phyloP scores from a whole-genome alignment of 2,888 invertebrate species.

The Drosophila acutilabella region DNA sequence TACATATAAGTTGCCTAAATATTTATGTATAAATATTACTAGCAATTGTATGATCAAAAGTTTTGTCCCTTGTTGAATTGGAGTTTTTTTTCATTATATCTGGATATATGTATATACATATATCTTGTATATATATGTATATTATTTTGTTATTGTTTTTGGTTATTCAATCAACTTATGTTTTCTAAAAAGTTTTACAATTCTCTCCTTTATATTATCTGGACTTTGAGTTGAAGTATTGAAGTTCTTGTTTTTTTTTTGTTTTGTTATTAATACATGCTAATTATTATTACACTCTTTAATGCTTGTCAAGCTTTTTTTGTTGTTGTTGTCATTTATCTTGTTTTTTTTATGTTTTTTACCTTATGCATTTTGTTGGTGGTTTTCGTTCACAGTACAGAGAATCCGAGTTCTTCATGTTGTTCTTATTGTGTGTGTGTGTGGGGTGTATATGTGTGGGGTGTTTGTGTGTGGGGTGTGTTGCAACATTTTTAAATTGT shows the following conservation, averaged over 20 bases:
- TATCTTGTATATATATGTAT: constrained; percentile 13
- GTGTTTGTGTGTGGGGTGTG: constrained; percentile 30
- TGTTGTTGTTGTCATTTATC: constrained; percentile 29
- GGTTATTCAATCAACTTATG: constrained; percentile 58
- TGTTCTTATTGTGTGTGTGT: constrained; percentile 38
- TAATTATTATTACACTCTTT: constrained; percentile 53
- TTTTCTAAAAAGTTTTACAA: constrained; percentile 50
- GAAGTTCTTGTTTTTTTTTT: constrained; percentile 45
- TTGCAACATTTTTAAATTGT: constrained; percentile 49
- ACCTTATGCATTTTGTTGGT: constrained; percentile 58
- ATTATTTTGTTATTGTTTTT: constrained; percentile 26
- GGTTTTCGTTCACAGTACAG: constrained; percentile 78
- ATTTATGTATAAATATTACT: constrained; percentile 49
- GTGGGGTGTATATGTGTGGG: constrained; percentile 23
- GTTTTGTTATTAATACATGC: constrained; percentile 41
- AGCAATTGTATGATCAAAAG: constrained; percentile 65
- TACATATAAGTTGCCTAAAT: constrained; percentile 26
- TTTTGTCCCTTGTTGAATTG: constrained; percentile 75
- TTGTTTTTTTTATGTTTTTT: constrained; percentile 32
- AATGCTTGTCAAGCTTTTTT: constrained; percentile 55
- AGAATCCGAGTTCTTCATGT: constrained; percentile 68
- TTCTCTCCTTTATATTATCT: constrained; percentile 36
- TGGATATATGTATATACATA: neutral
- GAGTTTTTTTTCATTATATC: constrained; percentile 55
- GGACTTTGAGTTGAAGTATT: constrained; percentile 63